phyloP scores from a whole-genome alignment of 2,888 invertebrate species.

The Raillietiella orientalis region DNA sequence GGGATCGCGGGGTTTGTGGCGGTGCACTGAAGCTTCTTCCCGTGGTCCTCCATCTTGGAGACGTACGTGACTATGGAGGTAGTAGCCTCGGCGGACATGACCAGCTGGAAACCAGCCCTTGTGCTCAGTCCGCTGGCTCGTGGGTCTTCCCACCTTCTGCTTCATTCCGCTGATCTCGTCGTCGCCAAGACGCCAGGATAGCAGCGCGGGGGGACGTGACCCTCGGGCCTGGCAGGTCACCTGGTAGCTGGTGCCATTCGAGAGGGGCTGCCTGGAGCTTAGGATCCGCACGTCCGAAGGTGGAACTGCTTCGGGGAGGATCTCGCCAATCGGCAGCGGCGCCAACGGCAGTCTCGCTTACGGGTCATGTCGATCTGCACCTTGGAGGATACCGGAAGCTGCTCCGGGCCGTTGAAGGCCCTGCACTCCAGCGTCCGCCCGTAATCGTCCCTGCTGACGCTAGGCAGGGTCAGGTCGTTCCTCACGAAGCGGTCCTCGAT shows the following conservation, averaged over 20 bases:
- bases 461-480: no score
- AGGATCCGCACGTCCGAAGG: slow-evolving; percentile 8
- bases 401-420: no score
- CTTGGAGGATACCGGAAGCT: no score
- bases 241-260: slow-evolving; percentile 7
- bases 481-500: no score
- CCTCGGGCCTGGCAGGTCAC: slow-evolving; percentile 8
- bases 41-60: no score
- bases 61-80: no score
- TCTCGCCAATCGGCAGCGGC: no score
- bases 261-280: slow-evolving; percentile 7
- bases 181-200: slow-evolving; percentile 9
- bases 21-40: slow-evolving; percentile 4
- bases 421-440: no score
- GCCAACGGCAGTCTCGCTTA: no score
- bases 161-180: slow-evolving; percentile 6
- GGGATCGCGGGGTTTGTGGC: slow-evolving; percentile 5
- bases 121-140: slow-evolving; percentile 4
- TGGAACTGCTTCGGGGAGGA: slow-evolving; percentile 7
- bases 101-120: slow-evolving; percentile 3
- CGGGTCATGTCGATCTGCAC: no score
- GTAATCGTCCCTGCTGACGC: no score
- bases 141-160: slow-evolving; percentile 4
- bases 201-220: slow-evolving; percentile 9
- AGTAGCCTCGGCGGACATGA: slow-evolving; percentile 2